Evolutionary conservation across 2,888 invertebrate genomes (phyloP), one percentile per base, ranked within the genome.

Genomic region (Machimus rusticus): DNA sequence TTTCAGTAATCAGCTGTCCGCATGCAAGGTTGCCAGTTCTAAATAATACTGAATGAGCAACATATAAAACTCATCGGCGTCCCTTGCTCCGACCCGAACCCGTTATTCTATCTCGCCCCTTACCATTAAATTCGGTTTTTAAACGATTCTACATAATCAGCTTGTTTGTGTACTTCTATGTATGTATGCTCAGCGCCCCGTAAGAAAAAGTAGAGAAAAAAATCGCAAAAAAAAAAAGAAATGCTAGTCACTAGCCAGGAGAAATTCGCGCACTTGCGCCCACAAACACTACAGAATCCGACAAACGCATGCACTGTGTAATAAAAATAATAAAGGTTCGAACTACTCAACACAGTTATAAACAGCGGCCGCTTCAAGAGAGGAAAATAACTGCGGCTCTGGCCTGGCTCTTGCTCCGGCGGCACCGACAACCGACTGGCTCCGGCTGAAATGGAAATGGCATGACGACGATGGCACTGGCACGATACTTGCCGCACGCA

Each of bases 11-110:
- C 86, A 86, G 86, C 86, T 86, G 86, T 77, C 86, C 86, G 86
- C 86, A 86, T 86, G 86, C 86, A 86, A 86, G 86, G 86, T 86
- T 86, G 86, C 86, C 86, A 86, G 77, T 86, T 78, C 77, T 77
- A 39, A 86, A 78, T 78, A 74, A 74, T 46, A 85, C 85, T 74
- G 85, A 85, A 74, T 85, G 85, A 85, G 74, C 46, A 85, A 74
- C 46, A 85, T 39, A 85, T 46, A 85, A 85, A 85, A 85, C 85
- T 74, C 74, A 14, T 46, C 46, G 16, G 6, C n/a, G n/a, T 34
- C 43, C 74, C 74, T 37, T n/a, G 74, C 37, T 28, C 85, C 85
- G 74, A 14, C n/a, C 85, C 85, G 74, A 43, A n/a, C 74, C 82
- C 85, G 85, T 85, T 85, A 85, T 74, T 74, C 85, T 84, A 39